Base-by-base conservation (phyloP, 2,797 vertebrate species). In the Trachurus trachurus region DNA sequence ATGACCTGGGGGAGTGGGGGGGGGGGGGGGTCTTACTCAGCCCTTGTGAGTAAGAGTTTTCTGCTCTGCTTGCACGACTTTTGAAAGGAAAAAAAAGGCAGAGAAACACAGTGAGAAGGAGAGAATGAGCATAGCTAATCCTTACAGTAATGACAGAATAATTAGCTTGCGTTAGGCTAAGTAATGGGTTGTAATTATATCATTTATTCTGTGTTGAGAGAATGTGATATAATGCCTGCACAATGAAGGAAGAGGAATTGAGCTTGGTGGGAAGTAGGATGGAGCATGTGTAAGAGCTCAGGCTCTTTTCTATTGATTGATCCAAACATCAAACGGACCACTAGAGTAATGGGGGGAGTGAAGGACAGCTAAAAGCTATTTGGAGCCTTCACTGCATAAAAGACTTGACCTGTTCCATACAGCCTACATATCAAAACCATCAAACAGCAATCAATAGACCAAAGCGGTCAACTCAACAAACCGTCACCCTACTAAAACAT, bases 281-380 rank as follows among this genome's bases (percentile, higher is more conserved):
- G 86, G 83, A 90, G 90, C 90, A 91, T 92, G 91, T 92, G 90
- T 93, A 92, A 92, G 84, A 91, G 90, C 88, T 91, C 78, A 66
- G 86, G 85, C 92, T 92, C 84, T 91, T 26, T 89, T 91, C 91
- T 92, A 93, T 94, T 94, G 93, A 94, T 94, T 92, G 91, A 92
- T 94, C 86, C 93, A 88, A 94, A 94, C 93, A 93, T 94, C 93
- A 94, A 94, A 94, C 90, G 81, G 91, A 93, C 90, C 92, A 89
- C 91, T 88, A 77, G 92, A 92, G 91, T 93, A 92, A 93, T 89
- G 88, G 92, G 87, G 86, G 86, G 90, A 82, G 87, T 91, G 92
- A 94, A 92, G 92, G 93, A 94, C 92, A 94, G 90, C 93, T 93
- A 94, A 94, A 94, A 94, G 93, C 93, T 94, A 94, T 94, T 94